Percentiles rank a stretch among this genome's conserved stretches.
These are phyloP conservation scores for Drosophila paucipuncta DNA, from an alignment of 2,888 invertebrate species.

Conservation along the genomic window DNA sequence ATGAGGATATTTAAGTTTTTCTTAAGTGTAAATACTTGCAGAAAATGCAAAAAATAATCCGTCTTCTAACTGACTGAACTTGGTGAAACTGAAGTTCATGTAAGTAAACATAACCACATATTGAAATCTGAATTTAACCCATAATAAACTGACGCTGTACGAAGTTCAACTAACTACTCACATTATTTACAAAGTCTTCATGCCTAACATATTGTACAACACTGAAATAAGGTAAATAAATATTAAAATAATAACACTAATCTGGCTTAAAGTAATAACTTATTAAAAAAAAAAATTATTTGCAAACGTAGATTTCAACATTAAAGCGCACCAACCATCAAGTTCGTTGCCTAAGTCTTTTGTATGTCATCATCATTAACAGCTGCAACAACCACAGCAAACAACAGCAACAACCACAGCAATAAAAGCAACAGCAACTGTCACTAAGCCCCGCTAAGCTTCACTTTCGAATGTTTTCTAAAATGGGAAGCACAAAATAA, in stretches of 20 bases:
- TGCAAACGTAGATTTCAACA: not conserved
- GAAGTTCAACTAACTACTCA: not conserved
- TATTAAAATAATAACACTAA: not conserved
- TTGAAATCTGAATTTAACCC: not conserved
- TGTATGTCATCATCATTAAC: constrained; percentile 56
- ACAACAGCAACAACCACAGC: not conserved
- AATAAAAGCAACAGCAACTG: constrained; percentile 39
- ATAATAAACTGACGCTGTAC: not conserved
- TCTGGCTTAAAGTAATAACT: not conserved
- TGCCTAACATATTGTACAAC: not conserved
- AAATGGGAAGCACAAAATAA: constrained; percentile 23
- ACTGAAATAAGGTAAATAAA: not conserved
- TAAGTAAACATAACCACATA: not conserved
- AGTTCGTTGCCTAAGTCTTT: constrained; percentile 70
- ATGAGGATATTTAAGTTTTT: not conserved
- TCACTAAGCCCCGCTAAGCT: constrained; percentile 65
- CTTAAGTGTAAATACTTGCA: not conserved
- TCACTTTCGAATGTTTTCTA: constrained; percentile 68
- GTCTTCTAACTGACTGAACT: not conserved
- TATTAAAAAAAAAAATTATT: not conserved
- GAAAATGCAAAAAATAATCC: not conserved
- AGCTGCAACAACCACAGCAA: constrained; percentile 25
- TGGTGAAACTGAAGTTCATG: not conserved
- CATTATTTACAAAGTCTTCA: not conserved
- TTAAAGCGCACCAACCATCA: not conserved